Base-by-base conservation (phyloP, 2,113 vertebrate species). In the Leptosomus discolor region DNA sequence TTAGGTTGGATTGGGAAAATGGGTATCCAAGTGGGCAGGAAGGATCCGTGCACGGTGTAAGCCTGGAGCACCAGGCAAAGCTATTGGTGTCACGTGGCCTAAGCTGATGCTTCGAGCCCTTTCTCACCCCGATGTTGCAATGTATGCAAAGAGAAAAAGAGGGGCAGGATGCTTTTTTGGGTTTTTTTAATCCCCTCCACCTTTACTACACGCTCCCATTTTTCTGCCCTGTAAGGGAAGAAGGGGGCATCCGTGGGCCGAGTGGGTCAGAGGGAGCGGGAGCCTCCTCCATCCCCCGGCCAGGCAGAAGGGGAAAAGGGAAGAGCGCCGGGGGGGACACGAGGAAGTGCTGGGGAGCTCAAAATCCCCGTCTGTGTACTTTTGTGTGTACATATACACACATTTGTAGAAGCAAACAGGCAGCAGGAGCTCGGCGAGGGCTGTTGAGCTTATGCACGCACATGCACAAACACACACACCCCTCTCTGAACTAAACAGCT, bases 31-130 rank as follows among this genome's bases (percentile, higher is more conserved):
- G 39, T 4, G 10, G 60, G n/a, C n/a, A 30, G 36, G 37, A 37
- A 39, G 51, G 58, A 43, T 56, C 68, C 3, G 1, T 34, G 76
- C 8, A 1, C 0, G 3, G 11, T 8, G 6, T 5, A 13, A 69
- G 15, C 27, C 21, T 27, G 61, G 78, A 63, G 48, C 39, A 8
- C 15, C 17, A 8, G 71, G 50, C 54, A 68, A 3, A 0, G 8
- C 32, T n/a, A 3, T 36, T 8, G 1, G 34, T 7, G 46, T 6
- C 14, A 9, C 1, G 2, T 51, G 56, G 45, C 45, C 36, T 12
- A 13, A 29, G 63, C 32, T 68, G 75, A 24, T 2, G 5, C 63
- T 54, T 63, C 1, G 26, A 53, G 36, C 16, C 36, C 36, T n/a
- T 43, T 63, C 36, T 36, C 48, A 6, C 12, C 0, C 12, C 0